These are phyloP conservation scores for Crambe crambe DNA, from an alignment of 37 sponge, comb jelly and placozoan species.

Conservation along the genomic window DNA sequence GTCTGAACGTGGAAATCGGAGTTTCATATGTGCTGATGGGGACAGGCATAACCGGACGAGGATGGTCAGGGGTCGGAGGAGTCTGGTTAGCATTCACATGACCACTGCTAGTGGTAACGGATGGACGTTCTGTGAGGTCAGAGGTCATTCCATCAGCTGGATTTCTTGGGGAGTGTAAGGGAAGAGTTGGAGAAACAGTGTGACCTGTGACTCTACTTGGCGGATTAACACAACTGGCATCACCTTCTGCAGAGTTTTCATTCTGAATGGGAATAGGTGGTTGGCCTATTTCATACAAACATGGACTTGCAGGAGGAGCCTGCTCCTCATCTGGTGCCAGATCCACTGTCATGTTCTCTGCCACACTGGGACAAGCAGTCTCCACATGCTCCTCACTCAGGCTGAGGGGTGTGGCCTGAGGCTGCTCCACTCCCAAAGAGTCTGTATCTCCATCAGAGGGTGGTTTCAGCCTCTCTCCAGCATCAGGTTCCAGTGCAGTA, in stretches of 20 bases:
- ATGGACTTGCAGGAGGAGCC: too few relatives aligned
- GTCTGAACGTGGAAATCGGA: neutral
- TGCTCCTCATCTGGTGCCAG: neutral
- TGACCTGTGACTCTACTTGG: too few relatives aligned
- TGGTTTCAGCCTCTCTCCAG: too few relatives aligned
- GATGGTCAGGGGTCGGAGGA: neutral
- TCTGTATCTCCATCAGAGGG: neutral
- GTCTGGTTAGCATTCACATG: neutral
- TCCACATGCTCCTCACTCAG: neutral
- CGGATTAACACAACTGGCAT: too few relatives aligned
- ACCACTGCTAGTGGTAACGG: neutral
- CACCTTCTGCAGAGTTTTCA: too few relatives aligned
- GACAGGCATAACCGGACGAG: neutral
- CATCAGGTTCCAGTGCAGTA: neutral
- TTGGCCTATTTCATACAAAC: too few relatives aligned
- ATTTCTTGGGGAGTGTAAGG: neutral
- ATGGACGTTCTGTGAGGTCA: neutral
- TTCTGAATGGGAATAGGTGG: too few relatives aligned
- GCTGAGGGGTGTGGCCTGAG: neutral
- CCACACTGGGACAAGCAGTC: neutral
- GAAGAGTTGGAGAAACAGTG: neutral
- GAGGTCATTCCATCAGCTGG: neutral
- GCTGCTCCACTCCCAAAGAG: neutral
- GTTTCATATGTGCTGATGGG: neutral
- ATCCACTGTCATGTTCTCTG: neutral